Conservation (phyloP, 2,113 vertebrate species). For the Barbus barbus region DNA sequence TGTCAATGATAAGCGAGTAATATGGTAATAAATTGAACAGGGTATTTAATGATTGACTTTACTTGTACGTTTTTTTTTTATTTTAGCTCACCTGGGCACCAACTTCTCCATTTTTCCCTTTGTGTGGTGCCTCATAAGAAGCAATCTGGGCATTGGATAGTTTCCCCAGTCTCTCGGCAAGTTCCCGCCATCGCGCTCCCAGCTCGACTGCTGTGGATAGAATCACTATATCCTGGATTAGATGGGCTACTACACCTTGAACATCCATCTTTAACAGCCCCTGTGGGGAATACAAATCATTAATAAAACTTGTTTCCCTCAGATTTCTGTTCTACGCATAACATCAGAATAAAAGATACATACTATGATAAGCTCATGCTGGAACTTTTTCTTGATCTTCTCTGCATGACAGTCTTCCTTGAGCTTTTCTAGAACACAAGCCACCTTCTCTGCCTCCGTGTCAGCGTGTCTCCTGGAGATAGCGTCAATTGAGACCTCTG, state of each 20-base stretch:
- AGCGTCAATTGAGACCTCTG: constrained; percentile 74
- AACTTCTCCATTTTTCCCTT: constrained; percentile 79
- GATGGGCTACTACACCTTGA: constrained; percentile 81
- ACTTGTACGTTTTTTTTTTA: background rate
- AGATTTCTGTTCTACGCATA: background rate
- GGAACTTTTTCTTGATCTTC: constrained; percentile 83
- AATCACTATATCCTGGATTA: constrained; percentile 88
- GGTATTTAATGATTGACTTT: background rate
- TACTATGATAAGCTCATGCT: constrained; percentile 90
- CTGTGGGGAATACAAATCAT: constrained; percentile 64
- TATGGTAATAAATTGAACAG: background rate
- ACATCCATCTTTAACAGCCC: constrained; percentile 91
- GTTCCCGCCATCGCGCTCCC: constrained; percentile 87
- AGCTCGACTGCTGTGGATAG: constrained; percentile 94
- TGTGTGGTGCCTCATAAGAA: constrained; percentile 88
- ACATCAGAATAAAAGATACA: constrained; percentile 61
- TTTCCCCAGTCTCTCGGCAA: constrained; percentile 83
- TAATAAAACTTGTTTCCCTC: background rate
- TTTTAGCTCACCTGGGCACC: constrained; percentile 76
- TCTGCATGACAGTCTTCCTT: constrained; percentile 93
- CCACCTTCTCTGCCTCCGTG: constrained; percentile 87
- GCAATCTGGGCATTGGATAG: constrained; percentile 88
- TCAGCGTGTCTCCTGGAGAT: constrained; percentile 74
- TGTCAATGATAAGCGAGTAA: background rate
- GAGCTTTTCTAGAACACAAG: constrained; percentile 86